Percentiles rank a stretch among this genome's conserved stretches.
phyloP scores from a whole-genome alignment of 2,888 invertebrate species.

The Lamellibrachia columna region DNA sequence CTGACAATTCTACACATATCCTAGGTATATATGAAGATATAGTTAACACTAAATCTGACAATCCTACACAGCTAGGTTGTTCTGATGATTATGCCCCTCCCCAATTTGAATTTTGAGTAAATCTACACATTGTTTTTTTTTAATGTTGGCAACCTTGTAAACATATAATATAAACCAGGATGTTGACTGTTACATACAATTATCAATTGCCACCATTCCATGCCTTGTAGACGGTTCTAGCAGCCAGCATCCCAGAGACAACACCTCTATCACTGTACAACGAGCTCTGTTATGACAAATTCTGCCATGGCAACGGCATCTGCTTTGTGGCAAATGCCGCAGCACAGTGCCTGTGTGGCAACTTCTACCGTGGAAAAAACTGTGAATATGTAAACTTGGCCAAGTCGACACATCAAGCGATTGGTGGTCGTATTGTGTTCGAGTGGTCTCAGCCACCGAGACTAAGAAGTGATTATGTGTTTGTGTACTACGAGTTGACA shows the following conservation, averaged over 20 bases:
- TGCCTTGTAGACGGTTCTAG: neutral
- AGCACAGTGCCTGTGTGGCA: neutral
- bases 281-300: neutral
- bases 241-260: neutral
- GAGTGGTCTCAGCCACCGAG: conserved; percentile 7
- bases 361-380: neutral
- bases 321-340: neutral
- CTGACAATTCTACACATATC: too few species aligned
- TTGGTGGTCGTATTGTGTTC: neutral
- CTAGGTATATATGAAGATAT: too few species aligned
- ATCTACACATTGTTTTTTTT: too few species aligned
- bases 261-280: neutral
- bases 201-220: neutral
- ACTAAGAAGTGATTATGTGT: neutral
- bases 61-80: too few species aligned
- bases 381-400: conserved; percentile 2
- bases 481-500: conserved; percentile 4
- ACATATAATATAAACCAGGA: too few species aligned
- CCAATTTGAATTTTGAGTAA: too few species aligned
- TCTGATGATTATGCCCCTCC: too few species aligned
- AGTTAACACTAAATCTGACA: too few species aligned
- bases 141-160: too few species aligned
- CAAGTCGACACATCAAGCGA: neutral
- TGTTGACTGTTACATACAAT: neutral
- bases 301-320: neutral